Base-by-base conservation (phyloP, 2,888 invertebrate genomes). In the Tromatobia lineatoria region DNA sequence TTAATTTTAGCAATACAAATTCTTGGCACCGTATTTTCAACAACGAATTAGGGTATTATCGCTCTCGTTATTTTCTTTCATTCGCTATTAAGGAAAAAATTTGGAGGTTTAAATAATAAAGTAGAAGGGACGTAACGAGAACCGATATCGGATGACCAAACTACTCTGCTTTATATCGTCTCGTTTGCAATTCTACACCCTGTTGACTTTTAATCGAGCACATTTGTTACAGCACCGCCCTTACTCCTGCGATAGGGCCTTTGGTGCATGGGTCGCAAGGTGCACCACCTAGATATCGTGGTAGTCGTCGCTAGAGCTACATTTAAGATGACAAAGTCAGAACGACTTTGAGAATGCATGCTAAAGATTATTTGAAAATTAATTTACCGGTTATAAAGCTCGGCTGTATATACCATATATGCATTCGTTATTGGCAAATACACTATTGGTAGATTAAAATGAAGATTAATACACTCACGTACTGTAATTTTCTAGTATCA, bases 131-230 rank as follows among this genome's bases (percentile, higher is more conserved):
- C 15, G n/a, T 8, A 57, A n/a, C 34, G 34, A 0, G 20, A 34
- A 52, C 23, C 38, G 54, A 52, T 71, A 71, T 71, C 57, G 57
- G 42, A 57, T 42, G 25, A 57, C 57, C 71, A 25, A 57, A 23
- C 57, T 25, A n/a, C 20, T 20, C 13, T 1, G 71, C 57, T 42
- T 8, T 42, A 15, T 52, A 34, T 71, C 70, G 57, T 57, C 23
- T 45, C 84, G 80, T 88, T 87, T 86, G 76, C 85, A 83, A 86
- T 87, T 88, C 88, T 85, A 85, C 86, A 80, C 85, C 83, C 69
- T 67, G 87, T 84, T 79, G 86, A 80, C 78, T 87, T 87, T 88
- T 88, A 89, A 89, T 90, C 88, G 88, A 57, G 59, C 74, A 75
- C 89, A 87, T 90, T 90, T 87, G 88, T 89, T 87, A 87, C 81